Percentiles rank a stretch among this genome's conserved stretches.
Conservation (phyloP, 35 echinoderm and acorn worm species). For the Lytechinus variegatus region DNA sequence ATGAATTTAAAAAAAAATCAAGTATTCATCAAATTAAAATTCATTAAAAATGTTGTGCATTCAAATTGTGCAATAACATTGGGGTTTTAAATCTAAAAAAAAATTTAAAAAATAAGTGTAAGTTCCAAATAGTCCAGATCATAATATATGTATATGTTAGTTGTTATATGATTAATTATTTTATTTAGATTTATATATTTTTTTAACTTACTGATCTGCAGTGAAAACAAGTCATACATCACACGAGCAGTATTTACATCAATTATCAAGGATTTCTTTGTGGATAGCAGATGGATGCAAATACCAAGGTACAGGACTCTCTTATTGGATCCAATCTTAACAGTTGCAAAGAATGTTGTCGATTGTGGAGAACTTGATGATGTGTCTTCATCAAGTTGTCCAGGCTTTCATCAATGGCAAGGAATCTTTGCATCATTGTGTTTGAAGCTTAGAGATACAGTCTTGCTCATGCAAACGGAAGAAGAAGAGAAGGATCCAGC, state of each 20-base stretch:
- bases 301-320: neutral
- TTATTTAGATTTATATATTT: no score
- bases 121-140: no score
- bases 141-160: no score
- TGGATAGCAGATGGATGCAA: constrained; percentile 47
- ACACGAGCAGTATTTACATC: constrained; percentile 47
- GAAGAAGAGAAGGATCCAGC: no score
- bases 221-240: constrained; percentile 39
- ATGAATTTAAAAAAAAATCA: no score
- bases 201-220: neutral
- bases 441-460: constrained; percentile 25
- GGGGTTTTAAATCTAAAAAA: no score
- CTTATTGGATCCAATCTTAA: neutral
- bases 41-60: no score
- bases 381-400: neutral
- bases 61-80: no score
- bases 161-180: no score
- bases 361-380: neutral
- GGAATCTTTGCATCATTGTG: constrained; percentile 47
- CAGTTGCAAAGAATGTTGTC: neutral
- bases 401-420: constrained; percentile 48
- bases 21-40: no score
- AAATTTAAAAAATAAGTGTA: no score
- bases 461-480: neutral
- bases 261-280: constrained; percentile 37